These are phyloP conservation scores for Dendrocincla tyrannina DNA, from an alignment of 2,797 vertebrate species.

Conservation along the genomic window DNA sequence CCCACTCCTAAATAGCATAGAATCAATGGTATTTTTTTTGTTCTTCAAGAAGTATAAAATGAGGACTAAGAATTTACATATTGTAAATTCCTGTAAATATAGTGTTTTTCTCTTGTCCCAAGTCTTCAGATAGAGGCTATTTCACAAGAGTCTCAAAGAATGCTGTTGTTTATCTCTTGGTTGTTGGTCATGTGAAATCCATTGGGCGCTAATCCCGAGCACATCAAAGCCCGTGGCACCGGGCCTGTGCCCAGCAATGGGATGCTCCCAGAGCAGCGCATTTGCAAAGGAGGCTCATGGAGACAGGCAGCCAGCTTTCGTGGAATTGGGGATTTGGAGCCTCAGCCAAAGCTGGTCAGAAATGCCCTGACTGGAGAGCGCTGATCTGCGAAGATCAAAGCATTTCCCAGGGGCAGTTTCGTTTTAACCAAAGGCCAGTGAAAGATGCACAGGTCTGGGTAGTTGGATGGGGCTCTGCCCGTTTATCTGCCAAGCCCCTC, in stretches of 20 bases:
- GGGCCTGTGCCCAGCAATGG: neutral
- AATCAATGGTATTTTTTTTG: neutral
- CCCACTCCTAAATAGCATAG: neutral
- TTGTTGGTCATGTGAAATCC: slow-evolving; percentile 8
- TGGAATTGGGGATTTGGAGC: neutral
- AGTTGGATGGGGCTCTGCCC: neutral
- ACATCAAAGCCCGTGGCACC: neutral
- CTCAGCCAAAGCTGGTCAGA: neutral
- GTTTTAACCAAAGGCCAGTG: neutral
- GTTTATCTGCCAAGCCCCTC: neutral
- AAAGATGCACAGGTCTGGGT: neutral
- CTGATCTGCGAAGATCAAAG: slow-evolving; percentile 2
- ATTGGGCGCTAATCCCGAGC: neutral
- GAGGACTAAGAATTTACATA: neutral
- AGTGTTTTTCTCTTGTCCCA: neutral
- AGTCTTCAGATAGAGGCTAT: neutral
- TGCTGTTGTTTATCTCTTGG: neutral
- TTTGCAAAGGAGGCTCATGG: neutral
- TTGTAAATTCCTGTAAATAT: neutral
- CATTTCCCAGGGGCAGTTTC: neutral
- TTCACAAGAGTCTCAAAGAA: neutral
- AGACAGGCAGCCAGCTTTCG: neutral
- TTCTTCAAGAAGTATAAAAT: neutral
- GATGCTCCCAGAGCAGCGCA: neutral
- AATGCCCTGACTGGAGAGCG: neutral